Evolutionary conservation across 1,140 invertebrate genomes (phyloP), one percentile per base, ranked within the genome.

Genomic region (Latrodectus geometricus): DNA sequence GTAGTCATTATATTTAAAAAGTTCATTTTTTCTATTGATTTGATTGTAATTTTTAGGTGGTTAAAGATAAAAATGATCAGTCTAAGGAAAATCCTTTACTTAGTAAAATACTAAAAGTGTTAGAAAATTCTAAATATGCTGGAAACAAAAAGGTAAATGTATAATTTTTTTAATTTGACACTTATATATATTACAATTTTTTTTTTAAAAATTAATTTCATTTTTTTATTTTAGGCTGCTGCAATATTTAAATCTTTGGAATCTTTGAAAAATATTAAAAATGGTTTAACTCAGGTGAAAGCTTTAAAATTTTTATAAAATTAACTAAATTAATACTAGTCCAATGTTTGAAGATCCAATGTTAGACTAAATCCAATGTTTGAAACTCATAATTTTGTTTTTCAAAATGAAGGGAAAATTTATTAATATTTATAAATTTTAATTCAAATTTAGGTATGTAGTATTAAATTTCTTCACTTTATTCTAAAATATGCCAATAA

Each of bases 61-160:
- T 79, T 21, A 65, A 65, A 56, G 84, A 86, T 54, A 86, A 86
- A 86, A 79, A 61, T 86, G 75, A 85, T 76, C 54, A 68, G 50
- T 50, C 54, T n/a, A 72, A 87, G 65, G 75, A 79, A 56, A 82
- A 78, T 48, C 50, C 65, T 17, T 50, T 86, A 15, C 35, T 89
- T 14, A 35, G 81, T 35, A 87, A 85, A 54, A 87, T 88, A 54
- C 23, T 87, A 8, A 65, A 87, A 65, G 73, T 88, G 52, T 69
- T 88, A 49, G 85, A 79, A 74, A 66, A 86, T 23, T 86, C 70
- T 50, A 86, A 86, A 74, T 74, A 79, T 80, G 50, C 75, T 50
- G 68, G 76, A 21, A 23, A 20, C 54, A 52, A 79, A 21, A 86
- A 86, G 54, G 84, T 86, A 65, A 72, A 2, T n/a, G n/a, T 56